Evolutionary conservation across 2,113 vertebrate genomes (phyloP).

Genomic region (Ailuropoda melanoleuca): DNA sequence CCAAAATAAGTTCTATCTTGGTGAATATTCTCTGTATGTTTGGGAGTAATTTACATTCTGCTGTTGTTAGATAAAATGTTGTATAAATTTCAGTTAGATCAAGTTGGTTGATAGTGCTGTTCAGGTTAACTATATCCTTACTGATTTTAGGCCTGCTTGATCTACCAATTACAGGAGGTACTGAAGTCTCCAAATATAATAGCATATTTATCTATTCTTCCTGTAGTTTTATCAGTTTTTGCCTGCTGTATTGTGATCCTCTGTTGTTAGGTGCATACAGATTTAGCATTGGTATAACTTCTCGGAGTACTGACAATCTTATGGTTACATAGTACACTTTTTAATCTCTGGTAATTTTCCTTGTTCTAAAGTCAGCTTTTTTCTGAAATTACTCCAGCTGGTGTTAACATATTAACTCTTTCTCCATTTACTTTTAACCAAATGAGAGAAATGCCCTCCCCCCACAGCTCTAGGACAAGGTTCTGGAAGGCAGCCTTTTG

Average conservation of each 20-base stretch:
- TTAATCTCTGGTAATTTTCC: not conserved
- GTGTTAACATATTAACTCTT: not conserved
- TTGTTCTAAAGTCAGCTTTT: not conserved
- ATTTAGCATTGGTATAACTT: not conserved
- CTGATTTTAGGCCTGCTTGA: not conserved
- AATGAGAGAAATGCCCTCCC: not conserved
- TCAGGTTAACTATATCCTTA: not conserved
- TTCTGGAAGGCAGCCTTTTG: not conserved
- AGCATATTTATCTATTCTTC: not conserved
- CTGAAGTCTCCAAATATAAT: not conserved
- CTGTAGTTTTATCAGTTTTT: not conserved
- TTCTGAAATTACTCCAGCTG: not conserved
- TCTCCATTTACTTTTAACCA: not conserved
- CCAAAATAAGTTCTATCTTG: not conserved
- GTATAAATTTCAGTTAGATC: not conserved
- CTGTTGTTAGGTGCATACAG: not conserved
- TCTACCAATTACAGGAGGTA: not conserved
- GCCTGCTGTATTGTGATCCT: not conserved
- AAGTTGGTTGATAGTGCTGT: not conserved
- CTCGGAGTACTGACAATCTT: not conserved
- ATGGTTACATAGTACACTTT: not conserved
- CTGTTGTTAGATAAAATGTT: not conserved
- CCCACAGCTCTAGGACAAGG: not conserved
- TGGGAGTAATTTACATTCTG: not conserved
- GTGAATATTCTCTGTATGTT: not conserved